Percentiles rank a stretch among this genome's conserved stretches.
phyloP scores from a whole-genome alignment of 2,888 invertebrate genomes.

The Stenodera caucasica region DNA sequence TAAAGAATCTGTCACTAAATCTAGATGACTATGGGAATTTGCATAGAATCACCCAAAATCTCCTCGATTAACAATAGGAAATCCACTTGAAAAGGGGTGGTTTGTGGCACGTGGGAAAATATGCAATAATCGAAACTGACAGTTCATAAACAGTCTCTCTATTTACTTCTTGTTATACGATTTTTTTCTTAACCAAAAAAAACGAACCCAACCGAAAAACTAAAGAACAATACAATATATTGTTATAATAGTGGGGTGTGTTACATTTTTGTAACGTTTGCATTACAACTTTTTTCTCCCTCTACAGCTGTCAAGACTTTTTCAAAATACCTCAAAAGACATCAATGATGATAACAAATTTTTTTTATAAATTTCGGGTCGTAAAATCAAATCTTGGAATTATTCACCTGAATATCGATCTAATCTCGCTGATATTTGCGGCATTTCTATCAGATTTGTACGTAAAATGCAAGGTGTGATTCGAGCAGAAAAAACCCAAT shows the following conservation, averaged over 20 bases:
- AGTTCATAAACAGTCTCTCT: constrained; percentile 37
- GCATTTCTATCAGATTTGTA: background rate
- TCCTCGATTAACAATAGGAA: background rate
- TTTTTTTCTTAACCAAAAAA: constrained; percentile 15
- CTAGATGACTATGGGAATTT: too few relatives aligned
- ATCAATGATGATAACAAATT: too few relatives aligned
- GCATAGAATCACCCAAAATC: too few relatives aligned
- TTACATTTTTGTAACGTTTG: constrained; percentile 48
- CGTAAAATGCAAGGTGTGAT: background rate
- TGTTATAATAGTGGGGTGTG: constrained; percentile 27
- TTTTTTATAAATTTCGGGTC: too few relatives aligned
- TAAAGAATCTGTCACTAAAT: too few relatives aligned
- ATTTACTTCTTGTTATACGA: constrained; percentile 20
- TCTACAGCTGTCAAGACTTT: constrained; percentile 37
- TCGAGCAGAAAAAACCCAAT: background rate
- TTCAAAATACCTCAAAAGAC: background rate
- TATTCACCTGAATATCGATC: too few relatives aligned
- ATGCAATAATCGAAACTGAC: constrained; percentile 36
- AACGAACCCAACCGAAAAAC: constrained; percentile 28
- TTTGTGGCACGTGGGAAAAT: constrained; percentile 35
- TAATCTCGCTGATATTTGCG: too few relatives aligned
- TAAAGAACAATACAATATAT: constrained; percentile 34
- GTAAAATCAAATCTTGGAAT: too few relatives aligned
- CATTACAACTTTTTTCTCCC: constrained; percentile 33
- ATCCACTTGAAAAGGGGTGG: constrained; percentile 14